Conservation (phyloP, 2,113 vertebrate genomes). For the Raphicerus campestris region DNA sequence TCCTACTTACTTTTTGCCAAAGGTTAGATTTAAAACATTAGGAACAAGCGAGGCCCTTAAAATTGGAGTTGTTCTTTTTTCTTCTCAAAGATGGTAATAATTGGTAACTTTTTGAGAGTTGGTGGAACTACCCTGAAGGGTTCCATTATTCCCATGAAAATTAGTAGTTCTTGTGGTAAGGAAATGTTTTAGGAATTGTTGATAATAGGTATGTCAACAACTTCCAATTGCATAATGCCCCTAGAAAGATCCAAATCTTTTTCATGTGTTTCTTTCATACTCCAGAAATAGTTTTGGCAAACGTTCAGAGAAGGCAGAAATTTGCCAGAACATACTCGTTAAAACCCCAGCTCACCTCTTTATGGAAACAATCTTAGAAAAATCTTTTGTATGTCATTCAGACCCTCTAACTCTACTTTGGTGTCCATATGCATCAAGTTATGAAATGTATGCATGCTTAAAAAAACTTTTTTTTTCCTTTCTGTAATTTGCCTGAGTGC, state of each 20-base stretch:
- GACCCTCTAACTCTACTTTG: background rate
- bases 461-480: background rate
- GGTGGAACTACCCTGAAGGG: conserved; percentile 35
- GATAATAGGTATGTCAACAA: conserved; percentile 65
- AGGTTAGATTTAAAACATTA: conserved; percentile 11
- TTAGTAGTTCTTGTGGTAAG: conserved; percentile 60
- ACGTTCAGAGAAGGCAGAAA: conserved; percentile 53
- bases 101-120: conserved; percentile 10
- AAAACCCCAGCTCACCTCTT: conserved; percentile 57
- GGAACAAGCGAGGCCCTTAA: background rate
- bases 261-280: conserved; percentile 59
- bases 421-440: background rate
- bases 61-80: conserved; percentile 21
- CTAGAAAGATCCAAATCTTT: conserved; percentile 63
- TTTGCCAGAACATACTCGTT: conserved; percentile 59
- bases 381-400: conserved; percentile 39
- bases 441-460: background rate
- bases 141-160: conserved; percentile 61
- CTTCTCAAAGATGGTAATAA: conserved; percentile 25
- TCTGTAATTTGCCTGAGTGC: conserved; percentile 7
- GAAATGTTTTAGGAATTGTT: conserved; percentile 64
- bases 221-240: conserved; percentile 52
- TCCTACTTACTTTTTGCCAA: background rate
- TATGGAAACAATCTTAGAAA: conserved; percentile 56
- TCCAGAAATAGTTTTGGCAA: conserved; percentile 59